Base-by-base conservation (phyloP, 2,113 vertebrate genomes). In the Seriola rivoliana region DNA sequence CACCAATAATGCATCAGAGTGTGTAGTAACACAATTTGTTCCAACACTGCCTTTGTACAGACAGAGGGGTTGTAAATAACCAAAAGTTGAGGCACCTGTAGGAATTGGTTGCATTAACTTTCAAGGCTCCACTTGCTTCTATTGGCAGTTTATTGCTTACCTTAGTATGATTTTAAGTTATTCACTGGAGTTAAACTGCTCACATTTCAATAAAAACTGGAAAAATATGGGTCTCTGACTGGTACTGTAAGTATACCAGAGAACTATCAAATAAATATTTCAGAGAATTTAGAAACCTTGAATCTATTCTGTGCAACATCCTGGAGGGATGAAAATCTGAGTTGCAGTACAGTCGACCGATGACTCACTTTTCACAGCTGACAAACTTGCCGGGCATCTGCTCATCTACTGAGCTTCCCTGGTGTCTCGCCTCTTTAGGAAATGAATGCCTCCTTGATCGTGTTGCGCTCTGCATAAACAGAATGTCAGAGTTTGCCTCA, bases 281-380 rank as follows among this genome's bases (percentile, higher is more conserved):
- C 55, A 13, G 17, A 66, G n/a, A 58, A 40, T 76, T 68, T 42
- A 21, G 13, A 68, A 62, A 25, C 40, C 16, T 54, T 38, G n/a
- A 54, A 50, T 46, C 7, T 46, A 48, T 14, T 8, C 19, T 38
- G 7, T 76, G 12, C 29, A 40, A 36, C 17, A 57, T 67, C 21
- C 1, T 13, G 71, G 36, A 16, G 71, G 36, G 16, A 76, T 38
- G 38, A 25, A 65, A 25, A 36, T 34, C 25, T 57, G 21, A 64
- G 71, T 52, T 78, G 38, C 42, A n/a, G 38, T 12, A 73, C 23
- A 84, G 62, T 69, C 36, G 54, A 38, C 36, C 4, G 5, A 44
- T 75, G 76, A 78, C 50, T 89, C 72, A 75, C 48, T 67, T 77
- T 74, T 85, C 17, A 72, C 78, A 42, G 59, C 71, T 75, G 40